Percentiles rank a stretch among this genome's conserved stretches.
Evolutionary conservation across 2,797 vertebrate species (phyloP).

Genomic region (Lithobates sylvaticus): DNA sequence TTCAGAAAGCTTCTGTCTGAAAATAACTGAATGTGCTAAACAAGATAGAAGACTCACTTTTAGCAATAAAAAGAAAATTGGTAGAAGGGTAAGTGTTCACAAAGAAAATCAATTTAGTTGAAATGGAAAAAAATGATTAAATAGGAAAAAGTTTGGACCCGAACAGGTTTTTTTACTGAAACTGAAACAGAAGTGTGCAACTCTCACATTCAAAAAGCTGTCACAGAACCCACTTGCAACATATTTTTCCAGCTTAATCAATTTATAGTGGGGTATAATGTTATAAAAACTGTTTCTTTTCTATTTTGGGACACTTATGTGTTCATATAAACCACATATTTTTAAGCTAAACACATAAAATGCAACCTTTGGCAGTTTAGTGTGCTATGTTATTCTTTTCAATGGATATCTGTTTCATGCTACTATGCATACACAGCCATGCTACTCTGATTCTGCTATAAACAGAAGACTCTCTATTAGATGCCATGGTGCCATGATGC

Average conservation of each 20-base stretch:
- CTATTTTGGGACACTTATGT: neutral
- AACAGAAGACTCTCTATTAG: constrained; percentile 17
- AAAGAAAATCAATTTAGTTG: constrained; percentile 62
- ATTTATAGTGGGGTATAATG: neutral
- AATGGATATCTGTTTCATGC: neutral
- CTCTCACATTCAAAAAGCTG: constrained; percentile 6
- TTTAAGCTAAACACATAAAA: neutral
- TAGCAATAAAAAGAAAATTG: constrained; percentile 64
- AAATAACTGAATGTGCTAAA: constrained; percentile 60
- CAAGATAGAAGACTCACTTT: constrained; percentile 60
- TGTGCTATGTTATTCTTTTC: neutral
- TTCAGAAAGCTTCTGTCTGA: constrained; percentile 55
- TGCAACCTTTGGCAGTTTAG: neutral
- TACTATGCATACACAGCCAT: neutral
- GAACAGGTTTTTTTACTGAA: constrained; percentile 46
- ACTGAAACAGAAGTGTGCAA: constrained; percentile 38
- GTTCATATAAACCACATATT: neutral
- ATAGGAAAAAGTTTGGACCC: constrained; percentile 57
- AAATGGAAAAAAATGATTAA: constrained; percentile 63
- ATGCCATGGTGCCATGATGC: no score
- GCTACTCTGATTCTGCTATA: neutral
- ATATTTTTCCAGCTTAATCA: neutral
- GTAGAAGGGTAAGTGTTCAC: constrained; percentile 62
- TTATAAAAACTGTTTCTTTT: neutral
- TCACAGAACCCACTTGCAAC: constrained; percentile 6